Percentiles rank a stretch among this genome's conserved stretches.
Conservation (phyloP, 2,797 vertebrate genomes). For the Rhabdophis nuchalis region DNA sequence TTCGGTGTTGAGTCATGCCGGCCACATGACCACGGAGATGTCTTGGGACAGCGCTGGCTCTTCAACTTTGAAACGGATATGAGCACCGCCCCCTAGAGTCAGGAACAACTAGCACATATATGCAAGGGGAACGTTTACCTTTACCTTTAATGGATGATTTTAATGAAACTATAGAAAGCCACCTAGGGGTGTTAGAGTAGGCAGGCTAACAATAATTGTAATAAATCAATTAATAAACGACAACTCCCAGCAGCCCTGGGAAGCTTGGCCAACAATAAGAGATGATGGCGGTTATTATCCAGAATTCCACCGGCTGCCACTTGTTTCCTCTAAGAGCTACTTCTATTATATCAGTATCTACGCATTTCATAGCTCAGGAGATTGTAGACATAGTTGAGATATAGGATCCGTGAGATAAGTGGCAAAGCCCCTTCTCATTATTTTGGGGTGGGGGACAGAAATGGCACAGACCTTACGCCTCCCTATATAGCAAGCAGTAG, state of each 20-base stretch:
- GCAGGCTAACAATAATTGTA: neutral
- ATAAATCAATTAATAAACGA: neutral
- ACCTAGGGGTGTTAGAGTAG: neutral
- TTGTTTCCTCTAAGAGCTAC: neutral
- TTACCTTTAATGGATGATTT: neutral
- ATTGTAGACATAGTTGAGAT: neutral
- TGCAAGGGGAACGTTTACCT: too few species aligned
- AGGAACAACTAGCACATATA: too few species aligned
- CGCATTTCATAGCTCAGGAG: neutral
- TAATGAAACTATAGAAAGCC: neutral
- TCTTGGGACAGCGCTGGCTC: too few species aligned
- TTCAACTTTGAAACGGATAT: too few species aligned
- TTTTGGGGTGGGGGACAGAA: neutral
- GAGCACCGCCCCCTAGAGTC: too few species aligned
- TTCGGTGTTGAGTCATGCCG: too few species aligned
- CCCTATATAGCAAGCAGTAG: neutral
- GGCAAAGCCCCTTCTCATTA: neutral
- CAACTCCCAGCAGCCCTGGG: neutral
- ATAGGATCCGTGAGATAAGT: neutral
- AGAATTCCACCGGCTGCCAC: neutral
- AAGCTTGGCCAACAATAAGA: neutral
- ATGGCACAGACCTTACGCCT: neutral
- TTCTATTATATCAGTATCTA: neutral
- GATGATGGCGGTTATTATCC: neutral
- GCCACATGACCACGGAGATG: too few species aligned